Conservation (phyloP, 2,797 vertebrate species). For the Adelosebastes latens region DNA sequence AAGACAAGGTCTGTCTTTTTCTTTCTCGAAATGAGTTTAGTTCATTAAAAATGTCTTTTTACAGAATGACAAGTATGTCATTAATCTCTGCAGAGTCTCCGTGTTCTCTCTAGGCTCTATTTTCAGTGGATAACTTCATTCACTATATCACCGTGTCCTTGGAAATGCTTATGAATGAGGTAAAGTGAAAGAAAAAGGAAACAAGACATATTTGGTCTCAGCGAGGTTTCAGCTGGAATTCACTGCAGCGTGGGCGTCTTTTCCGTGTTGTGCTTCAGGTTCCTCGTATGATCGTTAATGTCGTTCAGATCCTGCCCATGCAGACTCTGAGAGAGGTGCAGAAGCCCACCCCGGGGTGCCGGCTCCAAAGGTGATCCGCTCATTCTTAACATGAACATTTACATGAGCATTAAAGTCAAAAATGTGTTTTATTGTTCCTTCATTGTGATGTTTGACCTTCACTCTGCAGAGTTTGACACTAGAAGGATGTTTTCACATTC, state of each 20-base stretch:
- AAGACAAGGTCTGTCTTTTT: slow-evolving; percentile 76
- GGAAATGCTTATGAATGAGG: slow-evolving; percentile 88
- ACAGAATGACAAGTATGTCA: neutral
- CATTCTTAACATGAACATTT: neutral
- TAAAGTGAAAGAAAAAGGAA: slow-evolving; percentile 30
- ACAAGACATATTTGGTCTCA: neutral
- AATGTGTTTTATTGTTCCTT: too few relatives aligned
- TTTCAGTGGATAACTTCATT: slow-evolving; percentile 85
- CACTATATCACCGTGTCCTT: slow-evolving; percentile 83
- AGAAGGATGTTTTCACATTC: neutral
- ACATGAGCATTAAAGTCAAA: neutral
- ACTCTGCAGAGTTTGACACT: neutral
- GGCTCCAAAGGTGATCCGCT: slow-evolving; percentile 77
- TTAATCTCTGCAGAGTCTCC: slow-evolving; percentile 14
- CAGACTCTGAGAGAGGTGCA: slow-evolving; percentile 81
- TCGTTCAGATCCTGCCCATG: slow-evolving; percentile 84
- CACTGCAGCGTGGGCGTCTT: neutral
- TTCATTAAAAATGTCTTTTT: neutral
- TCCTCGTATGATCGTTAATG: slow-evolving; percentile 85
- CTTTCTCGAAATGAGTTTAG: neutral
- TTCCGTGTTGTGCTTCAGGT: slow-evolving; percentile 69
- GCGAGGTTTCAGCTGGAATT: neutral
- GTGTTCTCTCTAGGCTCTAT: slow-evolving; percentile 73
- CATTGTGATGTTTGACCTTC: neutral
- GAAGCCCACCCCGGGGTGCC: slow-evolving; percentile 81